Conservation (phyloP, 92 coral and sea anemone genomes). For the Paramuricea clavata region DNA sequence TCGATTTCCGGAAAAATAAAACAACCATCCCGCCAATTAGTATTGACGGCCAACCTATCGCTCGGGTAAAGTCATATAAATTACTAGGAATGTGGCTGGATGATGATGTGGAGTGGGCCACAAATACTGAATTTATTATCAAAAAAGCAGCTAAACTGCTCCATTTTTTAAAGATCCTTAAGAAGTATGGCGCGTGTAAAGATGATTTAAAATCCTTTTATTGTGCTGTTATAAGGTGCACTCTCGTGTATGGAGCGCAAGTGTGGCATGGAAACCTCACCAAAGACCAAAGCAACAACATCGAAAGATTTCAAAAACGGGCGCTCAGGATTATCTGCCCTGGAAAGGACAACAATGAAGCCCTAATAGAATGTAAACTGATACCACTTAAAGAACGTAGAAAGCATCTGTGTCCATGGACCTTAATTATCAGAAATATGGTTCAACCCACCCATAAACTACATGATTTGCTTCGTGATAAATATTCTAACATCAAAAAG, state of each 20-base stretch:
- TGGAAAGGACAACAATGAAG: neutral
- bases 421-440: neutral
- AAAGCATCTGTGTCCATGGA: slow-evolving; percentile 1
- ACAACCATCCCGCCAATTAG: neutral
- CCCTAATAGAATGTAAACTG: neutral
- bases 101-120: no score
- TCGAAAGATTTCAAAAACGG: no score
- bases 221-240: no score
- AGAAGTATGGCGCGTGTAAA: no score
- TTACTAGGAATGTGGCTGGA: no score
- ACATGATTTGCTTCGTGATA: neutral
- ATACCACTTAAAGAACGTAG: neutral
- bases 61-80: no score
- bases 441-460: slow-evolving; percentile 7
- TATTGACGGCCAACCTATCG: neutral
- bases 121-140: no score
- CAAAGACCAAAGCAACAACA: no score
- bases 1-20: neutral
- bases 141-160: slow-evolving; percentile 18
- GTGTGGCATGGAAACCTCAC: no score
- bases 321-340: slow-evolving; percentile 24
- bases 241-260: no score
- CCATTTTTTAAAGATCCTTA: slow-evolving; percentile 6
- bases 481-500: no score
- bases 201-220: no score